Evolutionary conservation across 2,113 vertebrate genomes (phyloP), one percentile per base, ranked within the genome.

Genomic region (Vulpes ferrilata): DNA sequence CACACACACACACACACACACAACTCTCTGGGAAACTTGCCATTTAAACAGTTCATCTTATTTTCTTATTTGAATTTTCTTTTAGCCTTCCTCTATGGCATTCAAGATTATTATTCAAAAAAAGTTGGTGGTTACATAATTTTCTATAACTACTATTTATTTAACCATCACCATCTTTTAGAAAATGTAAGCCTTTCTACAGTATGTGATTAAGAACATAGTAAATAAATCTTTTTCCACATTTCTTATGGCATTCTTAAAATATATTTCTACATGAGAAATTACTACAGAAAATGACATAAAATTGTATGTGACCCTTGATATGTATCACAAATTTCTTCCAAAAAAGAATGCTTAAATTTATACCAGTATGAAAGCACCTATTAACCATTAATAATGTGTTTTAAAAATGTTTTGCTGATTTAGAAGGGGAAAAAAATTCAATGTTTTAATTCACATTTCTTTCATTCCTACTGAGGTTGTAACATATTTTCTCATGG

Each of bases 41-140:
- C 69, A 35, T 38, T 69, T 84, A 87, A 69, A 81, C 11, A 23
- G n/a, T 51, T 95, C 60, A 71, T 6, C 3, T 3, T 74, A 43
- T 84, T 97, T 82, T 82, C 4, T 57, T 76, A 9, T n/a, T 87
- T 79, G 1, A 87, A 64, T 65, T 43, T 90, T 90, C n/a, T 74
- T 88, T 89, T 53, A 93, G 10, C 27, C 30, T 90, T 96, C 1
- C 76, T 4, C 11, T 3, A 78, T 30, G 25, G 17, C 55, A 78
- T 35, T 57, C 12, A 60, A 57, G 57, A 51, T 73, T 64, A 71
- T 60, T 73, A 80, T 76, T 76, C 23, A 35, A 60, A 69, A 90
- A 90, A 80, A 11, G 51, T 80, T 8, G 11, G 16, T 73, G 25
- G 4, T 7, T 60, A n/a, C 10, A 51, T 25, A 60, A 74, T 92